phyloP scores from a whole-genome alignment of 30 jellyfish, hydroid and myxozoan genomes.

The Aurelia coerulea region DNA sequence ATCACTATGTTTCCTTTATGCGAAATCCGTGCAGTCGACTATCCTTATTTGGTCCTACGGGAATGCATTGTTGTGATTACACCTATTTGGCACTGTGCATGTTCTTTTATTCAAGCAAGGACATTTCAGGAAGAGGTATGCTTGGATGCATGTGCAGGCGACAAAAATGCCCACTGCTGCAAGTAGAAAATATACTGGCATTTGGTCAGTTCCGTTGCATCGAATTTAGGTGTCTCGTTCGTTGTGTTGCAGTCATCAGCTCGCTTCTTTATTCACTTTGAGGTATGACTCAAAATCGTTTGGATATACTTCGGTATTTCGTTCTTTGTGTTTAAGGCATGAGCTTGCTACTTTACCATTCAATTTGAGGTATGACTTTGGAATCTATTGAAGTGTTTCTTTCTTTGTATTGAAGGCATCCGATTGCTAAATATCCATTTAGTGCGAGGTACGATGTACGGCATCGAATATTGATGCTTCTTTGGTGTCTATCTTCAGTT shows the following conservation, averaged over 20 bases:
- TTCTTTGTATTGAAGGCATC: neutral
- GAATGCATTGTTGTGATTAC: conserved; percentile 69
- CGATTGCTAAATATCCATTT: too few relatives aligned
- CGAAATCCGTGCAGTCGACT: too few relatives aligned
- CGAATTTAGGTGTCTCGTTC: neutral
- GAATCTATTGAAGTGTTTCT: neutral
- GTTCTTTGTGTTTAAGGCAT: neutral
- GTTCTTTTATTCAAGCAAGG: conserved; percentile 82
- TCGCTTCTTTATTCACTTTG: too few relatives aligned
- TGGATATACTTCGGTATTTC: neutral
- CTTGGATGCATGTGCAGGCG: conserved; percentile 89
- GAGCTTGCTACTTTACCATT: too few relatives aligned
- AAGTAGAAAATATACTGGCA: conserved; percentile 53
- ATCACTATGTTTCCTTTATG: too few relatives aligned
- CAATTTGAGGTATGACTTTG: too few relatives aligned
- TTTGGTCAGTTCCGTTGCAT: neutral
- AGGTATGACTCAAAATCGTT: too few relatives aligned
- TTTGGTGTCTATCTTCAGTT: too few relatives aligned
- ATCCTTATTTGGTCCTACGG: conserved; percentile 13
- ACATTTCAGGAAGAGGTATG: conserved; percentile 77
- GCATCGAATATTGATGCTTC: too few relatives aligned
- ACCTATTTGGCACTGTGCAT: conserved; percentile 93
- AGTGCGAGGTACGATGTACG: too few relatives aligned
- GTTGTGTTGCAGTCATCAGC: neutral
- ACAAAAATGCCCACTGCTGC: conserved; percentile 74